These are phyloP conservation scores for Agrochola lota DNA, from an alignment of 2,888 invertebrate genomes.

Conservation along the genomic window DNA sequence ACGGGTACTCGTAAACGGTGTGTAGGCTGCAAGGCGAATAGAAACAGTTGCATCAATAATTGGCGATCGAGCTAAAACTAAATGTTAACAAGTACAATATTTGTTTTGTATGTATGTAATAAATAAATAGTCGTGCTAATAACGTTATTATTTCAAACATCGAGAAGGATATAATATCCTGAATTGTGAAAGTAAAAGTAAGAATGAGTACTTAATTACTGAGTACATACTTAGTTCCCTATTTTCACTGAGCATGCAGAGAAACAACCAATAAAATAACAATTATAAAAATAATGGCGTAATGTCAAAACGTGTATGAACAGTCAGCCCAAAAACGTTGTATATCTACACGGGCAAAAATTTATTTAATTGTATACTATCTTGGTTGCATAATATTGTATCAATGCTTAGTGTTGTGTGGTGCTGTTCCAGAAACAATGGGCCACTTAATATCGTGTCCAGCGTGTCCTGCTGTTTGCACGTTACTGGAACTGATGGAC, in stretches of 20 bases:
- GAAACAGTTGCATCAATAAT: neutral
- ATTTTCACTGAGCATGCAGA: neutral
- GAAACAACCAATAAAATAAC: conserved; percentile 7
- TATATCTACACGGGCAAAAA: neutral
- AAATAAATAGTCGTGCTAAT: neutral
- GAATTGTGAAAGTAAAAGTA: neutral
- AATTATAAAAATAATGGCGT: neutral
- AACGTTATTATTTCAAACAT: neutral
- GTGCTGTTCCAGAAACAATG: neutral
- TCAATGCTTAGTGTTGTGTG: too few relatives aligned
- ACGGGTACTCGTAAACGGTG: neutral
- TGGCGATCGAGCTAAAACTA: neutral
- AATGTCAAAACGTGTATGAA: neutral
- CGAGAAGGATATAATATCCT: neutral
- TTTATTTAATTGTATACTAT: neutral
- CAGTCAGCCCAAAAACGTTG: neutral
- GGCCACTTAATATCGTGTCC: neutral
- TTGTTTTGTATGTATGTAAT: neutral
- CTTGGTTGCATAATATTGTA: too few relatives aligned
- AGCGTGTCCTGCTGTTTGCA: neutral
- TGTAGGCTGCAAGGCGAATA: neutral
- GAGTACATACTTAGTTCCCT: neutral
- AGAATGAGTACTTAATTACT: neutral
- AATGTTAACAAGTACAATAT: neutral
- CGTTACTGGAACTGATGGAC: neutral